Conservation (phyloP, 2,888 invertebrate species). For the Gymnosoma rotundatum region DNA sequence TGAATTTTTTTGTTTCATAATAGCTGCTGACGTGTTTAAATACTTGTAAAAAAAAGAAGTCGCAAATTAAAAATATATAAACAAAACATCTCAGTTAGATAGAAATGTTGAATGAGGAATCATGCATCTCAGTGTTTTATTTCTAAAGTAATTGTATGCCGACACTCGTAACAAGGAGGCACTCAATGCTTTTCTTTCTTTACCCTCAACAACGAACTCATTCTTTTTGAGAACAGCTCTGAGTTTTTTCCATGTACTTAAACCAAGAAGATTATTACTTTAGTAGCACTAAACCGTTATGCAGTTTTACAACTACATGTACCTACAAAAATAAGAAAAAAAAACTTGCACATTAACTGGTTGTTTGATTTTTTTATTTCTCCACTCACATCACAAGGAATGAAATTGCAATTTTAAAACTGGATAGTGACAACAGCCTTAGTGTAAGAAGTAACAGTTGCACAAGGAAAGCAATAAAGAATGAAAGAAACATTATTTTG, state of each 20-base stretch:
- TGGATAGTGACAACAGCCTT: constrained; percentile 8
- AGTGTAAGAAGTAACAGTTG: constrained; percentile 3
- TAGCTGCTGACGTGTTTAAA: too few species aligned
- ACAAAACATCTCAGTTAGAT: too few species aligned
- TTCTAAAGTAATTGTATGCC: too few species aligned
- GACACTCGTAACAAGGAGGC: too few species aligned
- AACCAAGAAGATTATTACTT: constrained; percentile 57
- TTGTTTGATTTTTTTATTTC: constrained; percentile 29
- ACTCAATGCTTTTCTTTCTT: background rate
- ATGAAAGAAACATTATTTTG: constrained; percentile 2
- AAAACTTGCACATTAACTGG: constrained; percentile 49
- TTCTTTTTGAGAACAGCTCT: constrained; percentile 1
- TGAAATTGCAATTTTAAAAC: constrained; percentile 35
- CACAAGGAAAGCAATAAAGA: constrained; percentile 44
- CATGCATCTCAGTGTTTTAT: too few species aligned
- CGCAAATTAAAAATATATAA: too few species aligned
- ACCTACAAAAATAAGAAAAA: background rate
- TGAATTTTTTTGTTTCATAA: too few species aligned
- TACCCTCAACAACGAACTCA: background rate
- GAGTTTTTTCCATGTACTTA: constrained; percentile 37
- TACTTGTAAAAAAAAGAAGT: too few species aligned
- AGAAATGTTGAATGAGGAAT: too few species aligned
- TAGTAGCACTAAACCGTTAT: constrained; percentile 50
- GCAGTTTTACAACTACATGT: background rate
- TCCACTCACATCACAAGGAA: constrained; percentile 14